These are phyloP conservation scores for Caradrina clavipalpis DNA, from an alignment of 2,888 invertebrate species.

Conservation along the genomic window DNA sequence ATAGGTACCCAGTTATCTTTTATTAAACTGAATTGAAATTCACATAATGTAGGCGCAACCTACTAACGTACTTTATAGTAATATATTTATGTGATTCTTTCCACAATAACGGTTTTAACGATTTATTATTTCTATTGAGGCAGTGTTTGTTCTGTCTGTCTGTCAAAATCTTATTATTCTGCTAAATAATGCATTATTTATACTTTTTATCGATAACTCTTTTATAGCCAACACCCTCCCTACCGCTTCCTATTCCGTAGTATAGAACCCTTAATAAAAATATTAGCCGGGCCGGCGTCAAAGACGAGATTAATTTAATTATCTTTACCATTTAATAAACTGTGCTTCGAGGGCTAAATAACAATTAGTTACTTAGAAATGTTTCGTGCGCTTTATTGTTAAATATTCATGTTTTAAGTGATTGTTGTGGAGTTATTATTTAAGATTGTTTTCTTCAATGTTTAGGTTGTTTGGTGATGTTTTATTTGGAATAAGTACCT, in stretches of 20 bases:
- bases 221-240: constrained; percentile 29
- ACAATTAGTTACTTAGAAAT: constrained; percentile 78
- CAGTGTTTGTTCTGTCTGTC: no score
- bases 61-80: no score
- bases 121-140: no score
- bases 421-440: constrained; percentile 43
- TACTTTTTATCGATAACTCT: constrained; percentile 29
- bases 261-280: constrained; percentile 84
- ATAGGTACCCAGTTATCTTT: no score
- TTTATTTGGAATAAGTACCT: not conserved
- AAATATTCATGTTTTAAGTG: constrained; percentile 56
- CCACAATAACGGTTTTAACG: no score
- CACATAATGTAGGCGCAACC: no score
- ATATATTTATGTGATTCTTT: no score
- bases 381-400: constrained; percentile 64
- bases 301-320: constrained; percentile 89
- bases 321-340: constrained; percentile 86
- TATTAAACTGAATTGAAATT: no score
- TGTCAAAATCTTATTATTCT: no score
- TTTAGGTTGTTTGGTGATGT: no score
- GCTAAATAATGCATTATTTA: not conserved
- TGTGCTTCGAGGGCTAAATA: constrained; percentile 75
- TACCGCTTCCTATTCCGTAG: constrained; percentile 58
- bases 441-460: constrained; percentile 26
- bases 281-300: constrained; percentile 85